phyloP scores from a whole-genome alignment of 2,797 vertebrate species.

The Gymnoscopelus microlampas region DNA sequence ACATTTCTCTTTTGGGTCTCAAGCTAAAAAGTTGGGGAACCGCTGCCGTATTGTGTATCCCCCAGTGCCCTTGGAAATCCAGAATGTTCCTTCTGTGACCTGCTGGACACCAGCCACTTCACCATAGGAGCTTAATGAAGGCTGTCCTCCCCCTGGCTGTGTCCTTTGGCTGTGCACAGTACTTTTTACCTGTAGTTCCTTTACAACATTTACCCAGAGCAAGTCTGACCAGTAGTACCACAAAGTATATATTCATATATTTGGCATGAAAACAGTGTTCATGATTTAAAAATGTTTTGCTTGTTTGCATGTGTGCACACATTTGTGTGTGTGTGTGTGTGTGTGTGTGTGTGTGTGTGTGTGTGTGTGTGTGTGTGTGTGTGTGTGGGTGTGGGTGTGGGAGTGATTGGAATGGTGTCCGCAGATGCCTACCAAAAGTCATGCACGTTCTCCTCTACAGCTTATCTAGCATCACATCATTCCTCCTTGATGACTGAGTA shows the following conservation, averaged over 20 bases:
- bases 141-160: constrained; percentile 3
- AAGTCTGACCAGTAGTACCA: too few relatives aligned
- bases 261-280: too few relatives aligned
- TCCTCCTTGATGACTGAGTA: background rate
- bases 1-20: too few relatives aligned
- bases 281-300: too few relatives aligned
- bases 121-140: constrained; percentile 6
- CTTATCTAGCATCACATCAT: background rate
- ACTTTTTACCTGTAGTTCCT: background rate
- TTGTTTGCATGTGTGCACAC: too few relatives aligned
- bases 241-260: too few relatives aligned
- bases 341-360: background rate
- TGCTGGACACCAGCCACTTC: background rate
- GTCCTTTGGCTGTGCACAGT: background rate
- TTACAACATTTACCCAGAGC: background rate
- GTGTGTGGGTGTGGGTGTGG: background rate
- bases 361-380: background rate
- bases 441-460: background rate
- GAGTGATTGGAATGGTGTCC: background rate
- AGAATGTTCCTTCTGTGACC: background rate
- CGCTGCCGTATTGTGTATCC: background rate
- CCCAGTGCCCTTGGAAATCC: too few relatives aligned
- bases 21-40: too few relatives aligned
- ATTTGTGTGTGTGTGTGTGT: background rate
- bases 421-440: too few relatives aligned